Evolutionary conservation across 1,140 invertebrate species (phyloP).

Genomic region (Macrosteles quadrilineatus): DNA sequence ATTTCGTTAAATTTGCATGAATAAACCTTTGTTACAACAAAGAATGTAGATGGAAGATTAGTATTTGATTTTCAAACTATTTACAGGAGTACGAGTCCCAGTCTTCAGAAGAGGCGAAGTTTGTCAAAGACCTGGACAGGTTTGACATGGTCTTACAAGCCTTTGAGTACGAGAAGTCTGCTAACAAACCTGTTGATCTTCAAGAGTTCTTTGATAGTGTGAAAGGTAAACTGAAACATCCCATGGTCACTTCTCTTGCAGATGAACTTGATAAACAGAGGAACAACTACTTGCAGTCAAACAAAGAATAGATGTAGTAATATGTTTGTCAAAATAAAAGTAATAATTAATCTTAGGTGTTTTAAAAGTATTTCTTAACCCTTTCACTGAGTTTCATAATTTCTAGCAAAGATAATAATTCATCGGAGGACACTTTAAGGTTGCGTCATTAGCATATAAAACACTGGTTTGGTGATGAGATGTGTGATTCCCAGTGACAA

Average conservation of each 20-base stretch:
- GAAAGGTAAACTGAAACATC: slow-evolving; percentile 73
- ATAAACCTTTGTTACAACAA: no score
- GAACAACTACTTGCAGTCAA: not conserved
- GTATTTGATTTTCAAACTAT: no score
- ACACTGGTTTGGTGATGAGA: no score
- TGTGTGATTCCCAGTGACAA: no score
- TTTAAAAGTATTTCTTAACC: no score
- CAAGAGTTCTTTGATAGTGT: slow-evolving; percentile 91
- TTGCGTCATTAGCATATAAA: no score
- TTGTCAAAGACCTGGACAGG: slow-evolving; percentile 94
- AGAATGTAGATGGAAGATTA: slow-evolving; percentile 38
- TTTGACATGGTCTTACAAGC: slow-evolving; percentile 97
- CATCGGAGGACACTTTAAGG: no score
- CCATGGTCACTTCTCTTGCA: slow-evolving; percentile 42
- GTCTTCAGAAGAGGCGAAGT: slow-evolving; percentile 80
- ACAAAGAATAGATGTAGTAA: not conserved
- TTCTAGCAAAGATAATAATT: no score
- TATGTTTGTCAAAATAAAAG: no score
- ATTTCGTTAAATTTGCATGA: no score
- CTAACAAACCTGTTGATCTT: slow-evolving; percentile 68
- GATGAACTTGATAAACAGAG: slow-evolving; percentile 17
- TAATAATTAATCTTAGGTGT: no score
- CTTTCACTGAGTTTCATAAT: no score
- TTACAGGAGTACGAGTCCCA: slow-evolving; percentile 90
- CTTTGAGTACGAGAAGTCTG: slow-evolving; percentile 88